Conservation (phyloP, 2,113 vertebrate genomes). For the Neolamprologus sp. region DNA sequence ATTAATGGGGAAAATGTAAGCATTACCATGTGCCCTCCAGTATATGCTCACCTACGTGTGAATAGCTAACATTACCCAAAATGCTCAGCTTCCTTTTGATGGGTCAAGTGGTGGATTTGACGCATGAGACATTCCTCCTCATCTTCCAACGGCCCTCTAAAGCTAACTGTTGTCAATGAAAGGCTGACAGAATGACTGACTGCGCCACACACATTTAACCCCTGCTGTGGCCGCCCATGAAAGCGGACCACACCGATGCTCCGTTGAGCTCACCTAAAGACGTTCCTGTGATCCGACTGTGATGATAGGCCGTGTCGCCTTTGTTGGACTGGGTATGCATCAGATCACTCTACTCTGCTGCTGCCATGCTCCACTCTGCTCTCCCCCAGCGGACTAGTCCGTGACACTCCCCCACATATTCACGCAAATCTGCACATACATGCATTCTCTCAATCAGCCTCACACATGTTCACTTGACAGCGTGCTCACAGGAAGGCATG, state of each 20-base stretch:
- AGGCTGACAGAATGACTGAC: slow-evolving; percentile 55
- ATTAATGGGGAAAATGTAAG: slow-evolving; percentile 54
- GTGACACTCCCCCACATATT: neutral
- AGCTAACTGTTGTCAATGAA: slow-evolving; percentile 6
- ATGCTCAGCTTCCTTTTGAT: neutral
- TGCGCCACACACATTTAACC: slow-evolving; percentile 48
- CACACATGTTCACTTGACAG: neutral
- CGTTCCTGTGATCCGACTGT: slow-evolving; percentile 56
- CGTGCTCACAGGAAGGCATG: neutral
- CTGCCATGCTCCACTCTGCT: slow-evolving; percentile 21
- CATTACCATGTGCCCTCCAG: neutral
- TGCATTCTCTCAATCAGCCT: slow-evolving; percentile 35
- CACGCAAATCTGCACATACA: slow-evolving; percentile 30
- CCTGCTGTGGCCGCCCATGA: slow-evolving; percentile 23
- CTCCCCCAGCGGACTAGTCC: slow-evolving; percentile 30
- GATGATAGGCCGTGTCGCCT: slow-evolving; percentile 46
- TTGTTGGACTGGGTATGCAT: slow-evolving; percentile 41
- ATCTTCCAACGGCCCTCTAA: neutral
- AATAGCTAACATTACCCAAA: neutral
- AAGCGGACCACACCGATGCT: neutral
- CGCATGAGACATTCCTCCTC: neutral
- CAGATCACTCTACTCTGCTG: slow-evolving; percentile 38
- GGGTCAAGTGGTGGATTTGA: slow-evolving; percentile 28
- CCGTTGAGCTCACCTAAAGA: slow-evolving; percentile 41
- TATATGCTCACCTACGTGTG: neutral